Conservation (phyloP, 2,113 vertebrate genomes). For the Ardeotis arabs region DNA sequence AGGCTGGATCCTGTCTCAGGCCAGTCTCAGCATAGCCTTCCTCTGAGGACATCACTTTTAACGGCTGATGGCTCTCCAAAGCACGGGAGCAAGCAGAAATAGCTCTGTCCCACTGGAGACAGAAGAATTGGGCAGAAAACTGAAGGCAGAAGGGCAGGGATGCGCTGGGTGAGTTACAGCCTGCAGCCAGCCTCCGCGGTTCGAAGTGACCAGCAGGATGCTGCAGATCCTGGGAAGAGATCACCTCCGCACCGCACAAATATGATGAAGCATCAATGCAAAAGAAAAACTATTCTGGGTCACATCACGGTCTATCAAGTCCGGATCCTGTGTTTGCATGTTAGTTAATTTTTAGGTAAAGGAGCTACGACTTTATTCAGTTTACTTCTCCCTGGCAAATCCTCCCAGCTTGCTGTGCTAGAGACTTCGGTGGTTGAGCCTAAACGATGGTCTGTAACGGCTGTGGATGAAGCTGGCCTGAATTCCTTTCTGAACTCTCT, state of each 20-base stretch:
- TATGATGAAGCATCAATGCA: not conserved
- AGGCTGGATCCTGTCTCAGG: not conserved
- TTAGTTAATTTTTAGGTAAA: not conserved
- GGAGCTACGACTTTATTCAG: not conserved
- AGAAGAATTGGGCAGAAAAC: not conserved
- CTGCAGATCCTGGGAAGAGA: not conserved
- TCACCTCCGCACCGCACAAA: not conserved
- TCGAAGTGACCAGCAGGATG: not conserved
- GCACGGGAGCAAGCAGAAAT: not conserved
- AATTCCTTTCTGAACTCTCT: not conserved
- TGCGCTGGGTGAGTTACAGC: not conserved
- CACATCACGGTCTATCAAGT: not conserved
- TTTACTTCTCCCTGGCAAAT: not conserved
- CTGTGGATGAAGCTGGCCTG: not conserved
- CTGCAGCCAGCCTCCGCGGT: not conserved
- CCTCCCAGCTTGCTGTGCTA: not conserved
- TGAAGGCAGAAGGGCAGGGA: not conserved
- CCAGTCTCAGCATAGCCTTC: not conserved
- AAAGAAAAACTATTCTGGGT: not conserved
- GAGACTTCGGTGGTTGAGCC: not conserved
- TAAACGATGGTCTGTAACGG: not conserved
- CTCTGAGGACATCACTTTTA: not conserved
- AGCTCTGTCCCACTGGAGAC: not conserved
- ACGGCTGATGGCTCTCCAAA: not conserved
- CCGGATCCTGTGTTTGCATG: not conserved